A percentile compares a stretch with the other conserved stretches of the same genome.
phyloP scores from a whole-genome alignment of 2,113 vertebrate species.

The Microcebus ravelobensis region DNA sequence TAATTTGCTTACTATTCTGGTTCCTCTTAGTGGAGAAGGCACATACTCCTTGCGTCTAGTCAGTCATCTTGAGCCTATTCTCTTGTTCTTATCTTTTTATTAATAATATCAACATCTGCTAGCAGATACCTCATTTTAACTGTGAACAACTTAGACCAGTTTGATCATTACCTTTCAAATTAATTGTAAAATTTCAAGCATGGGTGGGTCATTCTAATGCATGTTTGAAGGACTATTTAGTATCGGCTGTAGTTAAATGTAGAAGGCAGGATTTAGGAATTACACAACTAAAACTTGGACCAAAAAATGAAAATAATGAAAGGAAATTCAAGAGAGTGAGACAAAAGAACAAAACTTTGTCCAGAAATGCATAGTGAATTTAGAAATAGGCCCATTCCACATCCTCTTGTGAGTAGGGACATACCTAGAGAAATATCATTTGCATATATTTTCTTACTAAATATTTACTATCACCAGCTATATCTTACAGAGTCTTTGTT shows the following conservation, averaged over 20 bases:
- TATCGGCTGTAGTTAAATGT: not conserved
- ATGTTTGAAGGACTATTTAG: not conserved
- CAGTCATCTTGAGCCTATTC: too few species aligned
- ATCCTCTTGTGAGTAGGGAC: not conserved
- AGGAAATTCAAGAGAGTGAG: not conserved
- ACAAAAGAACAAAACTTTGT: not conserved
- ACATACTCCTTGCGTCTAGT: too few species aligned
- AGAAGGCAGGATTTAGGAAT: not conserved
- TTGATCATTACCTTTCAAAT: not conserved
- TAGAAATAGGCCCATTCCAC: not conserved
- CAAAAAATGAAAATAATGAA: not conserved
- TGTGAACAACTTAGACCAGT: not conserved
- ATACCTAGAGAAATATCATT: not conserved
- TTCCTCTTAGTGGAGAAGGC: too few species aligned
- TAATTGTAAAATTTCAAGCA: not conserved
- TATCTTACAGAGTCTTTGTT: not conserved
- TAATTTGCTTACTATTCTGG: too few species aligned
- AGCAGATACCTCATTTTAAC: not conserved
- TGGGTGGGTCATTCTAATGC: not conserved
- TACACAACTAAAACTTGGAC: not conserved
- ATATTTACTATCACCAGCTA: not conserved
- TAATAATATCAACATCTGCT: not conserved
- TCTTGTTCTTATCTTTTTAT: not conserved
- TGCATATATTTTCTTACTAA: not conserved
- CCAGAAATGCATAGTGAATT: not conserved